phyloP scores from a whole-genome alignment of 2,888 invertebrate species.

The Stegophylla sp. region DNA sequence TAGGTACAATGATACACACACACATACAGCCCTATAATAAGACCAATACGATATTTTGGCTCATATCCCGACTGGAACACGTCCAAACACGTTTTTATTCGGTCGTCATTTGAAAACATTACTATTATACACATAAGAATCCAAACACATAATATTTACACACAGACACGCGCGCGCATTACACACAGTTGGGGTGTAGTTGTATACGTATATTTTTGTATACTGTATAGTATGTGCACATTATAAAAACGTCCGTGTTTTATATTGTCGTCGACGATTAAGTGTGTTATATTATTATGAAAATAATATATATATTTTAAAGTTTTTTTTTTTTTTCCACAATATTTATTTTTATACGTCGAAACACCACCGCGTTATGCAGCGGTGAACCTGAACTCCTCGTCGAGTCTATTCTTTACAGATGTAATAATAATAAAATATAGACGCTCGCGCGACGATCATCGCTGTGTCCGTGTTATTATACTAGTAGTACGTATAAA shows the following conservation, averaged over 20 bases:
- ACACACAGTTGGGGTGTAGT: not conserved
- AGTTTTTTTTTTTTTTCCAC: constrained; percentile 1
- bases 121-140: constrained; percentile 41
- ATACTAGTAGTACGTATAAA: constrained; percentile 14
- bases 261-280: constrained; percentile 25
- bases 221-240: not conserved
- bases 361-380: not conserved
- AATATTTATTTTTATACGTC: constrained; percentile 30
- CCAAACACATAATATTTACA: not conserved
- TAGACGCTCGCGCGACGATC: constrained; percentile 2
- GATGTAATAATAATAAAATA: no score
- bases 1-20: not conserved
- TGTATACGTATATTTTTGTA: not conserved
- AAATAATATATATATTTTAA: constrained; percentile 3
- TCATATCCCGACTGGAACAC: constrained; percentile 46
- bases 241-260: not conserved
- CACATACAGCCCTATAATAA: constrained; percentile 31
- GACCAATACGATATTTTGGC: constrained; percentile 52
- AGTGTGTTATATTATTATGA: not conserved
- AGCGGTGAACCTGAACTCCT: not conserved
- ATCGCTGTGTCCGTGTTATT: not conserved
- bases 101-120: constrained; percentile 34
- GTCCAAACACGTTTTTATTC: constrained; percentile 54
- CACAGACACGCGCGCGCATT: not conserved
- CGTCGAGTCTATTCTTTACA: not conserved